These are phyloP conservation scores for Pavo muticus DNA, from an alignment of 2,113 vertebrate genomes.

Conservation along the genomic window DNA sequence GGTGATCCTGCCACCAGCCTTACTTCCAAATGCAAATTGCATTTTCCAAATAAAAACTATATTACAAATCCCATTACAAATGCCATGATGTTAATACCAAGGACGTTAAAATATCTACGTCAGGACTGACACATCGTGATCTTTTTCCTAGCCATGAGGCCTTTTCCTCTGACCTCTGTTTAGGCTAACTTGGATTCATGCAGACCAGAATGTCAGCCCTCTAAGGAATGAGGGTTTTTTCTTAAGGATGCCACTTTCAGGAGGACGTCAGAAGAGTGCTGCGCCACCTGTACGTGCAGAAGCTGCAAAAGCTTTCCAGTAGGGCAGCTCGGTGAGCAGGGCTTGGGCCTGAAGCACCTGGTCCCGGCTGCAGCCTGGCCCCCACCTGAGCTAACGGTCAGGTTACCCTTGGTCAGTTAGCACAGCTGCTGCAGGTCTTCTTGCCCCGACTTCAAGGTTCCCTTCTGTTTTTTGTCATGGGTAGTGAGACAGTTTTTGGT, in stretches of 20 bases:
- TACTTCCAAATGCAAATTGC: not conserved
- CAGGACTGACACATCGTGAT: not conserved
- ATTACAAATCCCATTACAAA: not conserved
- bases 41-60: not conserved
- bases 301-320: not conserved
- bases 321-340: not conserved
- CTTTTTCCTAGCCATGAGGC: not conserved
- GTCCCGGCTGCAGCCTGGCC: not conserved
- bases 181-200: not conserved
- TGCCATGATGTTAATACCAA: not conserved
- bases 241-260: not conserved
- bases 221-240: not conserved
- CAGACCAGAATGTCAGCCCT: not conserved
- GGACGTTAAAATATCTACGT: not conserved
- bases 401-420: not conserved
- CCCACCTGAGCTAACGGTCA: not conserved
- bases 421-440: not conserved
- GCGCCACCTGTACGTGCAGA: not conserved
- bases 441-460: conserved; percentile 11
- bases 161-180: conserved; percentile 4
- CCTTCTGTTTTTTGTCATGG: conserved; percentile 43
- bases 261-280: not conserved
- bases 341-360: not conserved
- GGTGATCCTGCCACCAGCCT: not conserved
- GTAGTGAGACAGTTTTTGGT: conserved; percentile 80